Base-by-base conservation (phyloP, 2,888 invertebrate genomes). In the Brenthis ino region DNA sequence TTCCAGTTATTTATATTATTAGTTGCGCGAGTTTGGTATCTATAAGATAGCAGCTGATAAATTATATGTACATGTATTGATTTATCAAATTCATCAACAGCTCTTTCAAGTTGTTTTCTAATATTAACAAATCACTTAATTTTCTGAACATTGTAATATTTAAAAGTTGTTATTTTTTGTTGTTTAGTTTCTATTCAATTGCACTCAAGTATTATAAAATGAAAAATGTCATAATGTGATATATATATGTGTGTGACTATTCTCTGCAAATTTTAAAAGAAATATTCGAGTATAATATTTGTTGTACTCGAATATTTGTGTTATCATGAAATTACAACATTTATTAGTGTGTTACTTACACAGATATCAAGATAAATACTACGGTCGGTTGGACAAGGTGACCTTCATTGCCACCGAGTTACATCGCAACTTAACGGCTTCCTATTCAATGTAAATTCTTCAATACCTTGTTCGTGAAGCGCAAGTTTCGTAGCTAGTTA, bases 381-480 rank as follows among this genome's bases (percentile, higher is more conserved):
- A 75, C 76, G 82, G 77, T 79, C 71, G 81, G 81, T 82, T 85
- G 85, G 86, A 86, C 89, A 91, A 91, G 90, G 90, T 91, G 90
- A 90, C 91, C 90, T 88, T 87, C 85, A 80, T 80, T 76, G 74
- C 77, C 79, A 78, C 82, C 78, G 83, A 81, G 83, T 85, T 85
- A 84, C 85, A 86, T 83, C 81, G 82, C 81, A 80, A 85, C 81
- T 84, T 85, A 85, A 83, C 85, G 82, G 85, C 84, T 85, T 82
- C 82, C 85, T 82, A 89, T 91, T 92, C 86, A 90, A 90, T 91
- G 88, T 87, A 87, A 92, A 90, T 90, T 86, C 82, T 74, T 71
- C 76, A 77, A 86, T 83, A 80, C 84, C 86, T 87, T 85, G 83
- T 81, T 82, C 75, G 76, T 79, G 24, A 69, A 63, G 66, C 51